Percentiles rank a stretch among this genome's conserved stretches.
Conservation (phyloP, 92 coral and sea anemone genomes). For the Zoanthus sociatus region DNA sequence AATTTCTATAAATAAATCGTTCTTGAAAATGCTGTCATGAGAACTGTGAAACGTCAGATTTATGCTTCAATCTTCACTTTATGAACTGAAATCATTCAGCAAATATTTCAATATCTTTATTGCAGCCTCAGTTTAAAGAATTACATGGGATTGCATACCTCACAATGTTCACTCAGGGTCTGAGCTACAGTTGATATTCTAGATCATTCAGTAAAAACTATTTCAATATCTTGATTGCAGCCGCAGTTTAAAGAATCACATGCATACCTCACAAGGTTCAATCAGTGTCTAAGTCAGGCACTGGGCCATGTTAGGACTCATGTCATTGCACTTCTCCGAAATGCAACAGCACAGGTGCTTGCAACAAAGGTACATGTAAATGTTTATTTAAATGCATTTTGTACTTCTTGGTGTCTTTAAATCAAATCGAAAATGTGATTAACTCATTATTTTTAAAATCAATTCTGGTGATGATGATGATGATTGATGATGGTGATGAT, state of each 20-base stretch:
- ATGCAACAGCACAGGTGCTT: slow-evolving; percentile 94
- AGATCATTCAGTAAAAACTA: no score
- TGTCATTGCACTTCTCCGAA: slow-evolving; percentile 86
- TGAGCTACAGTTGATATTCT: slow-evolving; percentile 30
- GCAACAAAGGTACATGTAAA: slow-evolving; percentile 74
- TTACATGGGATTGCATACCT: slow-evolving; percentile 69
- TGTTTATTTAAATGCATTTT: no score
- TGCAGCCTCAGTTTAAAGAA: slow-evolving; percentile 95
- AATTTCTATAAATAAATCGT: no score
- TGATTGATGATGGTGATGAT: no score
- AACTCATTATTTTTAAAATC: no score
- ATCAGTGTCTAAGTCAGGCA: slow-evolving; percentile 96
- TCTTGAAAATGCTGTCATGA: no score
- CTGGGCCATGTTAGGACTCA: slow-evolving; percentile 90
- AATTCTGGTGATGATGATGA: no score
- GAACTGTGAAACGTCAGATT: no score
- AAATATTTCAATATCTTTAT: neutral
- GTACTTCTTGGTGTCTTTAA: neutral
- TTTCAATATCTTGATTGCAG: slow-evolving; percentile 50
- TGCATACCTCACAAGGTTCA: slow-evolving; percentile 83
- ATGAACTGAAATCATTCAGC: no score
- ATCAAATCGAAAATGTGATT: no score
- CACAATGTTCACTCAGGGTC: slow-evolving; percentile 86
- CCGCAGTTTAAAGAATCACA: slow-evolving; percentile 95
- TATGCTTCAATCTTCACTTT: no score